These are phyloP conservation scores for Protodeltote pygarga DNA, from an alignment of 2,888 invertebrate species.

Conservation along the genomic window DNA sequence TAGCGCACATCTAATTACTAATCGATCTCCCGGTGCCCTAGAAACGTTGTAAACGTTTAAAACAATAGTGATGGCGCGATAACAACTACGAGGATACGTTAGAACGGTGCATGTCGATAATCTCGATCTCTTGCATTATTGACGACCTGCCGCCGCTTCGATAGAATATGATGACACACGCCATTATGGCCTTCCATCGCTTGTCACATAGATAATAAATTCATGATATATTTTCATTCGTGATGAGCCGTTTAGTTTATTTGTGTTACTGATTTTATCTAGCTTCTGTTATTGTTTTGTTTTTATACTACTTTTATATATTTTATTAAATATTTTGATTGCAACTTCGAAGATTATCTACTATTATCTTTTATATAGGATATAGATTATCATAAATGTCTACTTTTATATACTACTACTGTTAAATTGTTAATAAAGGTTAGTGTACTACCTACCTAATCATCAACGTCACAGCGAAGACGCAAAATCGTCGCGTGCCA, in stretches of 20 bases:
- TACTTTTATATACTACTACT: not conserved
- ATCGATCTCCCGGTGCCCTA: conserved; percentile 72
- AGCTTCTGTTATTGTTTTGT: conserved; percentile 39
- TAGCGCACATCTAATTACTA: conserved; percentile 60
- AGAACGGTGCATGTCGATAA: conserved; percentile 81
- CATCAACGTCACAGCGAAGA: conserved; percentile 34
- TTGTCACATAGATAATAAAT: conserved; percentile 74
- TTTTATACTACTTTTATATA: conserved; percentile 17
- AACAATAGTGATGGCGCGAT: conserved; percentile 80
- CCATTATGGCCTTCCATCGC: conserved; percentile 71
- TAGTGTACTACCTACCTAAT: not conserved
- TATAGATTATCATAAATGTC: not conserved
- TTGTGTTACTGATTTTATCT: conserved; percentile 62
- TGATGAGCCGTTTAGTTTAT: conserved; percentile 69
- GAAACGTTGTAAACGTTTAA: conserved; percentile 70
- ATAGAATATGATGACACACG: conserved; percentile 83
- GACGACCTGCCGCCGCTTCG: conserved; percentile 74
- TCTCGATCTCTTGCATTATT: conserved; percentile 81
- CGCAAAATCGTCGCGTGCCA: conserved; percentile 69
- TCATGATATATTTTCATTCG: conserved; percentile 70
- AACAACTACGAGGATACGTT: conserved; percentile 71
- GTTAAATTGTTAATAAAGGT: not conserved
- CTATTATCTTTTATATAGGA: not conserved
- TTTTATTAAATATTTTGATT: conserved; percentile 37
- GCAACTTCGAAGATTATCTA: not conserved